Evolutionary conservation across 2,113 vertebrate genomes (phyloP), one percentile per base, ranked within the genome.

Genomic region (Sinocyclocheilus maitianheensis): DNA sequence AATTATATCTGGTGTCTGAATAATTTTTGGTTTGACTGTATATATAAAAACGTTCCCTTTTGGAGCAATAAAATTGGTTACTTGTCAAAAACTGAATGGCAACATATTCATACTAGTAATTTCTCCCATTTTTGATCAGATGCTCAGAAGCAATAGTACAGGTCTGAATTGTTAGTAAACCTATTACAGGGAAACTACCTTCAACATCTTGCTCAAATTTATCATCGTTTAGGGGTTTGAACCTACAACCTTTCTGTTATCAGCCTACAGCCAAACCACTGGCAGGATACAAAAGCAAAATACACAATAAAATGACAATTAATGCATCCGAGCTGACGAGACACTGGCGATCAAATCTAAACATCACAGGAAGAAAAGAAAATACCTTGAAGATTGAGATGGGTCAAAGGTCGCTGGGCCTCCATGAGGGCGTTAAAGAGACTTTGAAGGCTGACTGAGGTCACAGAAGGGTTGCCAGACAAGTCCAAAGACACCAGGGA

Each of bases 401-500:
- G 88, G 6, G 13, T 90, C 87, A 96, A 88, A 18, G 92, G 83
- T 2, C 26, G 88, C 53, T 53, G 62, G 5, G 93, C 84, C 26
- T 95, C 93, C 5, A 87, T 86, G 37, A 97, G 90, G 18, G 91
- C 88, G 0, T 7, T 83, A 5, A 97, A 90, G 58, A 98, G 91
- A 74, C 46, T 90, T 62, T 91, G 81, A 65, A 98, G 92, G 26
- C 96, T 94, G 0, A 46, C 79, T 0, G 89, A n/a, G 11, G 94
- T 91, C 60, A 98, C 84, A 0, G 91, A 90, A 0, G 95, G 94
- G 86, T 98, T 98, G 79, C 94, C 96, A 0, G 96, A 97, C 18
- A 97, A 89, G 74, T 98, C 93, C 91, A 98, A 89, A 7, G 94
- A 96, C 80, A 91, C 85, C 63, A 98, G 91, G 0, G 94, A 91